Conservation (phyloP, 2,888 invertebrate genomes). For the Agrenia bidenticulata region DNA sequence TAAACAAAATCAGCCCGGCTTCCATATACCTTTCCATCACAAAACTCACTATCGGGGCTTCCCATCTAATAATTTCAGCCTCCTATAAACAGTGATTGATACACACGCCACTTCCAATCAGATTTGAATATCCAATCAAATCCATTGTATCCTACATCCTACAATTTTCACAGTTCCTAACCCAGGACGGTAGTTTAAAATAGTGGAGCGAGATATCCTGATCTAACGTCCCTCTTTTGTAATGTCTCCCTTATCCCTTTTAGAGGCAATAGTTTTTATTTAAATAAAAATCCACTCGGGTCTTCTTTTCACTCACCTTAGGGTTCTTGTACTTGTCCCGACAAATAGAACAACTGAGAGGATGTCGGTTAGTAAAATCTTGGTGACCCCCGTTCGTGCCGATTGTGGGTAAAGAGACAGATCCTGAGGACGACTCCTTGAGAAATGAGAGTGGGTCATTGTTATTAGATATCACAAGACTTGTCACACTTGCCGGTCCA, state of each 20-base stretch:
- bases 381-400: conserved; percentile 24
- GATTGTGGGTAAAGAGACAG: conserved; percentile 31
- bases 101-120: neutral
- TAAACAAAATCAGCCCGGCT: too few relatives aligned
- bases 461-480: neutral
- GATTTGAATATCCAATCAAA: conserved; percentile 6
- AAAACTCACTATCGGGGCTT: too few relatives aligned
- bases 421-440: neutral
- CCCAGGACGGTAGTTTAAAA: too few relatives aligned
- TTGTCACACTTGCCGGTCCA: conserved; percentile 3
- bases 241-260: too few relatives aligned
- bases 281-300: too few relatives aligned
- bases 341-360: conserved; percentile 50
- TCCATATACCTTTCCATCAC: neutral
- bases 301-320: conserved; percentile 42
- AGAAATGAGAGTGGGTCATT: conserved; percentile 14
- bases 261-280: too few relatives aligned
- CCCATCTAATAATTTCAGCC: too few relatives aligned
- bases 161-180: too few relatives aligned
- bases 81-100: conserved; percentile 7
- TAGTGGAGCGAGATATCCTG: too few relatives aligned
- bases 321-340: conserved; percentile 50
- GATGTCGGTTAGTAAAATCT: conserved; percentile 37
- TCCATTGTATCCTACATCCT: too few relatives aligned
- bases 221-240: too few relatives aligned